Evolutionary conservation across 2,113 vertebrate species (phyloP).

Genomic region (Grammomys surdaster): DNA sequence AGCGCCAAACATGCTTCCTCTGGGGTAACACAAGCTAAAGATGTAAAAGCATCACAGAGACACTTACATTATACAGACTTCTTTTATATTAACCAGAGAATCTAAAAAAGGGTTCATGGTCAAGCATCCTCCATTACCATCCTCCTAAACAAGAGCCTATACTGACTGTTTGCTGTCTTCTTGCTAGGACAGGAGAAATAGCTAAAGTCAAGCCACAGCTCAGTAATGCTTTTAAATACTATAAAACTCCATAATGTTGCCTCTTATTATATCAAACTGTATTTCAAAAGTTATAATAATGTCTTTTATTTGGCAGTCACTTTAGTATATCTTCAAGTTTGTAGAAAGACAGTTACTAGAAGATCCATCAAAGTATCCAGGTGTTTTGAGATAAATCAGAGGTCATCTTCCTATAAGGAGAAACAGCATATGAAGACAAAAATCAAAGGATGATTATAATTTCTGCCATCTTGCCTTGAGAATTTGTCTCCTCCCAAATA

Average conservation of each 20-base stretch:
- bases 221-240: constrained; percentile 22
- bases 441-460: constrained; percentile 65
- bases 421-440: constrained; percentile 38
- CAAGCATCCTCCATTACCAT: neutral
- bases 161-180: neutral
- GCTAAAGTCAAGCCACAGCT: neutral
- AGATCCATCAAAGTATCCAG: constrained; percentile 26
- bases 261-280: neutral
- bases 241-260: neutral
- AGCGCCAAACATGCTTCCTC: neutral
- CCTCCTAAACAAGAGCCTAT: neutral
- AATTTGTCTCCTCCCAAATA: neutral
- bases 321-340: neutral
- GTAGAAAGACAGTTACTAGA: constrained; percentile 29
- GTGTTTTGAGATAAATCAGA: constrained; percentile 63
- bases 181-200: neutral
- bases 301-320: constrained; percentile 27
- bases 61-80: neutral
- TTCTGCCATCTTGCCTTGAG: constrained; percentile 42
- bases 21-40: neutral
- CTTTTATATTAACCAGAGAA: neutral
- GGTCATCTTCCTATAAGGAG: constrained; percentile 44
- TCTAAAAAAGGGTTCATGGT: neutral
- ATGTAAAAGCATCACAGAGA: neutral
- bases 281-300: constrained; percentile 35